Percentiles rank a stretch among this genome's conserved stretches.
Evolutionary conservation across 2,888 invertebrate genomes (phyloP).

Genomic region (Tryphoninae sp.): DNA sequence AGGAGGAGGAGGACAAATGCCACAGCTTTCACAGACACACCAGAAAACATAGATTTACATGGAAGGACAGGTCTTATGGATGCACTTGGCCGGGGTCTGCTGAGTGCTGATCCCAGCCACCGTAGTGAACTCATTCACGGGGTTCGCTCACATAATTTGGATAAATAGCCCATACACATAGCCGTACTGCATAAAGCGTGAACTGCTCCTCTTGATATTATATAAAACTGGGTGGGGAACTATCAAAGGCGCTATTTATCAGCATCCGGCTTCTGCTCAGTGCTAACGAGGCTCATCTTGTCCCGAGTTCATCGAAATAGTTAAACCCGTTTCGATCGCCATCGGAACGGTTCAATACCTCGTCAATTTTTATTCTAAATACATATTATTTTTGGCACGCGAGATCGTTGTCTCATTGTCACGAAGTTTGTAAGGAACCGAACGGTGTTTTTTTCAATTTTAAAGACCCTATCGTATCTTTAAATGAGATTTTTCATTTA

Average conservation of each 20-base stretch:
- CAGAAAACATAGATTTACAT: constrained; percentile 4
- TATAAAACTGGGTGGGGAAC: constrained; percentile 55
- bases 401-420: background rate
- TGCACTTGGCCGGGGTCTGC: too few species aligned
- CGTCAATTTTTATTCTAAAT: background rate
- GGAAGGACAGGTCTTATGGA: too few species aligned
- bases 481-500: too few species aligned
- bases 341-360: background rate
- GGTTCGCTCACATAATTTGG: background rate
- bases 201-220: constrained; percentile 11
- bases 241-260: constrained; percentile 59
- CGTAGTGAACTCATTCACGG: too few species aligned
- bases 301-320: constrained; percentile 47
- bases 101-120: too few species aligned
- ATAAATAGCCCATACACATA: background rate
- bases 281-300: constrained; percentile 36
- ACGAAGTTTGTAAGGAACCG: background rate
- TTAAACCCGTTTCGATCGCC: constrained; percentile 33
- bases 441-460: too few species aligned
- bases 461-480: too few species aligned
- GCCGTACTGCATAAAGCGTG: background rate
- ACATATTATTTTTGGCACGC: background rate
- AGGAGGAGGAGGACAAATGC: constrained; percentile 45
- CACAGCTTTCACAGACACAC: constrained; percentile 38
- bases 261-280: constrained; percentile 59